phyloP scores from a whole-genome alignment of 2,888 invertebrate species.

The Ochropleura leucogaster region DNA sequence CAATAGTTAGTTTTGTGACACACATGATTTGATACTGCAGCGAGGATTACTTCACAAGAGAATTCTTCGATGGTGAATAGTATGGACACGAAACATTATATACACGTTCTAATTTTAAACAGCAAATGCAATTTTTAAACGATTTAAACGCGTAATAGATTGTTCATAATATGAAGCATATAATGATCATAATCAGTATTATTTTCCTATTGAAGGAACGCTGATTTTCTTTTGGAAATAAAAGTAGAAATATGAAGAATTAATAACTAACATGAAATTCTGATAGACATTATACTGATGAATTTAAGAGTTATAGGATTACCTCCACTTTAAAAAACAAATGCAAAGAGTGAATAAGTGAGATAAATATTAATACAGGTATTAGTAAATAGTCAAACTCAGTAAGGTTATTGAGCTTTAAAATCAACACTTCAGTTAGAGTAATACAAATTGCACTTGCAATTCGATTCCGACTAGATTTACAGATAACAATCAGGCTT shows the following conservation, averaged over 20 bases:
- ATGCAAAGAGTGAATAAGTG: background rate
- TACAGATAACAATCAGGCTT: conserved; percentile 42
- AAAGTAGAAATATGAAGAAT: background rate
- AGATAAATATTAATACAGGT: no score
- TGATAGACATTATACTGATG: background rate
- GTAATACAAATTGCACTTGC: conserved; percentile 19
- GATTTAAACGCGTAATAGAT: no score
- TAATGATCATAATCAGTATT: background rate
- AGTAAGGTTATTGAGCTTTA: conserved; percentile 22
- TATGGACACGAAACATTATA: no score
- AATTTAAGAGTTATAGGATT: background rate
- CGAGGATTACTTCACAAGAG: no score
- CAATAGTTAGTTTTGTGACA: no score
- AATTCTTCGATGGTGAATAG: no score
- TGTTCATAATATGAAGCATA: background rate
- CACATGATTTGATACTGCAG: no score
- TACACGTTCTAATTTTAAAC: no score
- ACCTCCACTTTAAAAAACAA: background rate
- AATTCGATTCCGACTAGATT: conserved; percentile 40
- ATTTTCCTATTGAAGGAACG: background rate
- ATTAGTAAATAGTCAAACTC: no score
- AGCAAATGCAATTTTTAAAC: background rate
- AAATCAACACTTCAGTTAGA: background rate
- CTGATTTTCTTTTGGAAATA: background rate
- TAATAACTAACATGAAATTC: background rate